Conservation (phyloP, 2,797 vertebrate genomes). For the Danio albolineatus region DNA sequence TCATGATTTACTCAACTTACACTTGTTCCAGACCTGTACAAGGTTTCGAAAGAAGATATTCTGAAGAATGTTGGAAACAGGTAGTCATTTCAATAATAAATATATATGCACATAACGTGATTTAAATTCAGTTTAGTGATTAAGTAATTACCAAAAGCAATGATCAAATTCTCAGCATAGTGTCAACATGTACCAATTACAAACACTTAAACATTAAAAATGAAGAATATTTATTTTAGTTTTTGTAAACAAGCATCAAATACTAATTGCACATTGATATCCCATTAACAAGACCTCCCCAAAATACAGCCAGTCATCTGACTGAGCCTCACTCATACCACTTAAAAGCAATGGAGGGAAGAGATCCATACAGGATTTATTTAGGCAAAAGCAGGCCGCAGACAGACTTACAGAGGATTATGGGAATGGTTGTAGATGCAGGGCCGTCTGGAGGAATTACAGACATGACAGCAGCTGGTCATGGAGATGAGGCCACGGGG, state of each 20-base stretch:
- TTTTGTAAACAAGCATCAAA: neutral
- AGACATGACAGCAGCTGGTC: slow-evolving; percentile 55
- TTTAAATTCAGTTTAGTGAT: neutral
- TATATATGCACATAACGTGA: no score
- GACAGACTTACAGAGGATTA: slow-evolving; percentile 64
- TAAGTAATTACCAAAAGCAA: neutral
- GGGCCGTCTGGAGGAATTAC: slow-evolving; percentile 56
- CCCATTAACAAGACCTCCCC: neutral
- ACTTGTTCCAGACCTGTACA: no score
- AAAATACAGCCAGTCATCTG: neutral
- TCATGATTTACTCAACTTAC: no score
- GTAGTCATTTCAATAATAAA: no score
- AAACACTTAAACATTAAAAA: neutral
- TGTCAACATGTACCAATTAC: neutral
- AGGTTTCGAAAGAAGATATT: no score
- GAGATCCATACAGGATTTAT: slow-evolving; percentile 41
- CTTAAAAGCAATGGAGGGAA: slow-evolving; percentile 24
- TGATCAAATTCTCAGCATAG: neutral
- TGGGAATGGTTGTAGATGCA: slow-evolving; percentile 41
- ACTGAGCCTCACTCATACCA: slow-evolving; percentile 8
- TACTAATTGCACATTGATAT: slow-evolving; percentile 2
- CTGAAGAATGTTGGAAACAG: no score
- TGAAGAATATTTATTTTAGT: neutral
- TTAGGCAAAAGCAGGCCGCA: slow-evolving; percentile 59
- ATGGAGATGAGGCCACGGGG: slow-evolving; percentile 18